These are phyloP conservation scores for Stomatorhinus walkeri DNA, from an alignment of 2,797 vertebrate species.

Conservation along the genomic window DNA sequence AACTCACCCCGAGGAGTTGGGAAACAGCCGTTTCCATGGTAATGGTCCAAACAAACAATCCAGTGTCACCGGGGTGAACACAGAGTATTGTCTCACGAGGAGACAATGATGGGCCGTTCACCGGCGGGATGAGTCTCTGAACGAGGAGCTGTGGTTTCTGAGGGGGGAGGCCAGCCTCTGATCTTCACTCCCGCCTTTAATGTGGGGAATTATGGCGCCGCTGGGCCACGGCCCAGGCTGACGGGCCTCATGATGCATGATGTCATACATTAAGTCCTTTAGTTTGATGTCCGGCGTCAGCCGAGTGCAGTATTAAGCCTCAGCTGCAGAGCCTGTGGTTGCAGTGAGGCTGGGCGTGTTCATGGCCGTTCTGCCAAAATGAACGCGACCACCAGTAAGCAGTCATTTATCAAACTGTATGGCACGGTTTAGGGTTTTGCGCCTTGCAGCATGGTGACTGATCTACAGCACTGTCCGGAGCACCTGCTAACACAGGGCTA, in stretches of 20 bases:
- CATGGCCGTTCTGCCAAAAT: neutral
- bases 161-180: conserved; percentile 47
- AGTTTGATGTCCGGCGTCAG: neutral
- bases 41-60: conserved; percentile 47
- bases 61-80: conserved; percentile 29
- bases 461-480: neutral
- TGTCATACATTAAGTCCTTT: neutral
- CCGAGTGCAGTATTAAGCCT: neutral
- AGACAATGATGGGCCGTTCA: conserved; percentile 26
- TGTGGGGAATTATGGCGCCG: conserved; percentile 47
- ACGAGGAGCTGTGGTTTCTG: conserved; percentile 37
- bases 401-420: neutral
- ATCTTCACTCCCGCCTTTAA: conserved; percentile 48
- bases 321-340: neutral
- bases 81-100: conserved; percentile 15
- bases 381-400: neutral
- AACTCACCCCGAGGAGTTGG: conserved; percentile 35
- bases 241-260: neutral
- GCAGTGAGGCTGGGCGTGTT: neutral
- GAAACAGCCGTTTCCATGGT: conserved; percentile 51
- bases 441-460: neutral
- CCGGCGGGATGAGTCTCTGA: conserved; percentile 26
- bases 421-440: neutral
- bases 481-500: neutral
- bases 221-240: neutral